phyloP scores from a whole-genome alignment of 2,888 invertebrate genomes.

The Sialis lutaria region DNA sequence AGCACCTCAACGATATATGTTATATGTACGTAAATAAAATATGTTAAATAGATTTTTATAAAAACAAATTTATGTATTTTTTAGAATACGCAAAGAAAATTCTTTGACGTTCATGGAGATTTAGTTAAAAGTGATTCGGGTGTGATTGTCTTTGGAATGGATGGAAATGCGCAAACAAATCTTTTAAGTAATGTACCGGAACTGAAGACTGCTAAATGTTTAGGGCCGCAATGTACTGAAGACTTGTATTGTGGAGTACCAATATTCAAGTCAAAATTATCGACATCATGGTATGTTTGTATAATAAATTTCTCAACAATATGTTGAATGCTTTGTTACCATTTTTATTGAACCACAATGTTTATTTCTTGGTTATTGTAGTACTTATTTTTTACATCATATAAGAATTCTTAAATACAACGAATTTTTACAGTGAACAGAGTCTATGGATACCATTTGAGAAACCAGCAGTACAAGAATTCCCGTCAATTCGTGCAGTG shows the following conservation, averaged over 20 bases:
- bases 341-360: too few species aligned
- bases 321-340: too few species aligned
- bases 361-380: too few species aligned
- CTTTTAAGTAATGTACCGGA: constrained; percentile 15
- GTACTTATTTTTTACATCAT: too few species aligned
- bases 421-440: too few species aligned
- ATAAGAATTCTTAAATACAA: too few species aligned
- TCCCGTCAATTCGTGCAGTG: too few species aligned
- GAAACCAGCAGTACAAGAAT: too few species aligned
- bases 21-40: neutral
- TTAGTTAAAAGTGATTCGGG: constrained; percentile 19
- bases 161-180: constrained; percentile 20
- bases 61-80: neutral
- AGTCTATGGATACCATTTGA: too few species aligned
- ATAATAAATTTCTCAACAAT: too few species aligned
- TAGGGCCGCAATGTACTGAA: constrained; percentile 12
- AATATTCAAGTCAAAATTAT: constrained; percentile 16
- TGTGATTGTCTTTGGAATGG: constrained; percentile 20
- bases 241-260: constrained; percentile 21
- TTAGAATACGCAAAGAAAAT: constrained; percentile 9
- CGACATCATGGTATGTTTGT: constrained; percentile 16
- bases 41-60: too few species aligned
- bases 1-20: neutral
- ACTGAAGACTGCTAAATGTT: constrained; percentile 4
- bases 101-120: constrained; percentile 17